Evolutionary conservation across 23 tunicate species (phyloP).

Genomic region (Styela plicata): DNA sequence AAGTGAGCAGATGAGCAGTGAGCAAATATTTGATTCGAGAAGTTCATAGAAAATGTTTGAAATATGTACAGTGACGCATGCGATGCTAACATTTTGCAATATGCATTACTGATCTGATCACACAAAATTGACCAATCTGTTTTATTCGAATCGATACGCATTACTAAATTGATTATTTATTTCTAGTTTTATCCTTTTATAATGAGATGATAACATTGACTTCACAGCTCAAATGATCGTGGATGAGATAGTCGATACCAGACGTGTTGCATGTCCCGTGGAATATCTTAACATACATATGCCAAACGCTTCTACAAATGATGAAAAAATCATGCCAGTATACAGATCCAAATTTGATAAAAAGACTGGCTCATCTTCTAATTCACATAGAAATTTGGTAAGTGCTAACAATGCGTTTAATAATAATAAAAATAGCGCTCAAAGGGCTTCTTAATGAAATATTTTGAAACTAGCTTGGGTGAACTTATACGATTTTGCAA

Average conservation of each 20-base stretch:
- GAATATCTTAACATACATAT: slow-evolving; percentile 67
- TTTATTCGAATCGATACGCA: neutral
- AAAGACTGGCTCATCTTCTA: slow-evolving; percentile 42
- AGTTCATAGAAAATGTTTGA: too few relatives aligned
- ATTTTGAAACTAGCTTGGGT: neutral
- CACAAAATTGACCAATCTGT: too few relatives aligned
- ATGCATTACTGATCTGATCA: too few relatives aligned
- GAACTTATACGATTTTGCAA: slow-evolving; percentile 1
- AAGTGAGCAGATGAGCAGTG: too few relatives aligned
- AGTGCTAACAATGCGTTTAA: too few relatives aligned
- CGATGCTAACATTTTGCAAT: too few relatives aligned
- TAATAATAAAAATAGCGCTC: too few relatives aligned
- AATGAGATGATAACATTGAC: slow-evolving; percentile 1
- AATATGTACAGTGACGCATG: too few relatives aligned
- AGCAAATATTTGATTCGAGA: too few relatives aligned
- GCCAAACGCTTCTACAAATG: slow-evolving; percentile 10
- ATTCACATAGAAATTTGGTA: slow-evolving; percentile 73
- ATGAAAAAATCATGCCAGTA: slow-evolving; percentile 55
- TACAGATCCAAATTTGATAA: slow-evolving; percentile 44
- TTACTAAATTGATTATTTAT: too few relatives aligned
- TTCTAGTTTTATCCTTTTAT: neutral
- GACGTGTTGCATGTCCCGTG: slow-evolving; percentile 66
- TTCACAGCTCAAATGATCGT: slow-evolving; percentile 59
- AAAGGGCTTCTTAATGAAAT: too few relatives aligned
- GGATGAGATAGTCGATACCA: slow-evolving; percentile 77